Evolutionary conservation across 2,113 vertebrate species (phyloP).

Genomic region (Ammodytes marinus): DNA sequence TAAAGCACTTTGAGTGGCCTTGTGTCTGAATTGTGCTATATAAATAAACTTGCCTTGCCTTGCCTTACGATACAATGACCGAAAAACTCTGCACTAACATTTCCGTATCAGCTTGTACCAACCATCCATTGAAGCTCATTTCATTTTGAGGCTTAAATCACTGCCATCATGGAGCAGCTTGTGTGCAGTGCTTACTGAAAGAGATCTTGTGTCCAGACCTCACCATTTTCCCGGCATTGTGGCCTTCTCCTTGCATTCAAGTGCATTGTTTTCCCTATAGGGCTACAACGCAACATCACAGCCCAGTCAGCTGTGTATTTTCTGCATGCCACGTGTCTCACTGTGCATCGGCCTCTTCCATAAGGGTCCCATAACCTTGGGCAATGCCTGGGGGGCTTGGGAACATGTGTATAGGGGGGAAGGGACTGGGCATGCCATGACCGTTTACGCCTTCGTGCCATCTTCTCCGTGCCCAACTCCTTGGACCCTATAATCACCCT

Average conservation of each 20-base stretch:
- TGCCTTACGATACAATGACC: too few relatives aligned
- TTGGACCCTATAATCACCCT: slow-evolving; percentile 71
- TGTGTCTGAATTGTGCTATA: too few relatives aligned
- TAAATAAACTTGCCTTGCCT: too few relatives aligned
- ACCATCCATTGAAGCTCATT: neutral
- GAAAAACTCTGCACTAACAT: too few relatives aligned
- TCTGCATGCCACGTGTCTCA: slow-evolving; percentile 25
- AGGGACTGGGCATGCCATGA: slow-evolving; percentile 53
- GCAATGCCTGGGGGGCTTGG: slow-evolving; percentile 27
- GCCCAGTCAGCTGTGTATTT: slow-evolving; percentile 30
- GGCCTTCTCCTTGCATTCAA: neutral
- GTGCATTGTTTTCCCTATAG: neutral
- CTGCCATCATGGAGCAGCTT: neutral
- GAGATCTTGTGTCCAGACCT: neutral
- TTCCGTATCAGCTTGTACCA: neutral
- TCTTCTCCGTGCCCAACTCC: slow-evolving; percentile 45
- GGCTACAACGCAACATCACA: slow-evolving; percentile 20
- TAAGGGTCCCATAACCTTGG: slow-evolving; percentile 12
- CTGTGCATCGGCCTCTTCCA: slow-evolving; percentile 39
- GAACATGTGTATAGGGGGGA: slow-evolving; percentile 39
- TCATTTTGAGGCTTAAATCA: neutral
- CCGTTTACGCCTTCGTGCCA: slow-evolving; percentile 47
- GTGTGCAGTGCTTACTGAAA: neutral
- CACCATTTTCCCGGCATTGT: neutral
- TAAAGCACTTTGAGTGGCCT: too few relatives aligned